Conservation (phyloP, 2,888 invertebrate species). For the Tiphia femorata region DNA sequence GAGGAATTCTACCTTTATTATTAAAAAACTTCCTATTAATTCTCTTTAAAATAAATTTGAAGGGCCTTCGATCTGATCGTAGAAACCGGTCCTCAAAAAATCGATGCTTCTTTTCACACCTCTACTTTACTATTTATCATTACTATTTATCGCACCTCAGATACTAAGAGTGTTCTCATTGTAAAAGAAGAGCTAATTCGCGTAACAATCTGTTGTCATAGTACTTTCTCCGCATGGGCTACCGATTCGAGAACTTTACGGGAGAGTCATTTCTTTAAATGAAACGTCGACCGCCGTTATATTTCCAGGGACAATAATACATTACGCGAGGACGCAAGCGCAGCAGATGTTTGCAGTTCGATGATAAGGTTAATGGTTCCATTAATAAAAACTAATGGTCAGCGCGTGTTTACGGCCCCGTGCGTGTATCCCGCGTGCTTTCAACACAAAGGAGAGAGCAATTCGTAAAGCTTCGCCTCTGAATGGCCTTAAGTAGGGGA, state of each 20-base stretch:
- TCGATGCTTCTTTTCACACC: too few species aligned
- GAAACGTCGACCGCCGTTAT: conserved; percentile 3
- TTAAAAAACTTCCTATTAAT: too few species aligned
- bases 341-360: conserved; percentile 48
- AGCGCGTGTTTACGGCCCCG: conserved; percentile 36
- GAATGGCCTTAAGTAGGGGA: conserved; percentile 29
- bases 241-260: conserved; percentile 4
- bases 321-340: conserved; percentile 5
- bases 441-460: conserved; percentile 31
- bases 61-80: too few species aligned
- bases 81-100: too few species aligned
- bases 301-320: conserved; percentile 17
- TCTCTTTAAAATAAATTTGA: too few species aligned
- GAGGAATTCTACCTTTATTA: too few species aligned
- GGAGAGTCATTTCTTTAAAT: conserved; percentile 5
- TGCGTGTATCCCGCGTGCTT: conserved; percentile 31
- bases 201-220: too few species aligned
- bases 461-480: conserved; percentile 37
- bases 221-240: too few species aligned
- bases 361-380: conserved; percentile 55
- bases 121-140: too few species aligned
- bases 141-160: too few species aligned
- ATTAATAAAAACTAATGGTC: conserved; percentile 58
- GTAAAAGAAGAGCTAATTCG: too few species aligned
- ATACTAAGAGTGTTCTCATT: too few species aligned